A percentile compares a stretch with the other conserved stretches of the same genome.
These are phyloP conservation scores for Meiosimyza decipiens DNA, from an alignment of 2,888 invertebrate species.

Conservation along the genomic window DNA sequence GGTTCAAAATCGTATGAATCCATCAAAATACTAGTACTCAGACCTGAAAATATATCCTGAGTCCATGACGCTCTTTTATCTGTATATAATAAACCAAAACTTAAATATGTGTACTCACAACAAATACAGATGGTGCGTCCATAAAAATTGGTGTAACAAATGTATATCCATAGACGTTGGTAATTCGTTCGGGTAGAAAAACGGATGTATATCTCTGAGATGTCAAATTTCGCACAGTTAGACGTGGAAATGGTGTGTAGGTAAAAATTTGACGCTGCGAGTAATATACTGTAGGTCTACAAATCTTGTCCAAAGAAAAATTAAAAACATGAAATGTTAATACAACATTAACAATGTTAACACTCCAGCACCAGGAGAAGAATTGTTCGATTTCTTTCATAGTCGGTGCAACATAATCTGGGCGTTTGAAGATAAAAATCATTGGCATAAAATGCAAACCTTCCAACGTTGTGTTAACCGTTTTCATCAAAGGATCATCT, in stretches of 20 bases:
- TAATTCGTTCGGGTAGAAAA: background rate
- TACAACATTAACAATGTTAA: constrained; percentile 33
- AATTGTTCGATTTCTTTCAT: background rate
- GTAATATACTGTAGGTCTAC: too few species aligned
- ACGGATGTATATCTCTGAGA: background rate
- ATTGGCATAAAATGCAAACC: constrained; percentile 26
- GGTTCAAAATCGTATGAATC: too few species aligned
- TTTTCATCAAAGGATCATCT: constrained; percentile 20
- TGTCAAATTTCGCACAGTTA: constrained; percentile 19
- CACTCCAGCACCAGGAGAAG: constrained; percentile 31
- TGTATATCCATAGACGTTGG: too few species aligned
- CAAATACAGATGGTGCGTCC: constrained; percentile 35
- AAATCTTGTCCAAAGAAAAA: background rate
- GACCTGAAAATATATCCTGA: too few species aligned
- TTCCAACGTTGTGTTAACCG: constrained; percentile 3
- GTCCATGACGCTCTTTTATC: too few species aligned
- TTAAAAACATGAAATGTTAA: constrained; percentile 11
- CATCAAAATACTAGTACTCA: too few species aligned
- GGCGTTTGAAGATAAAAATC: constrained; percentile 24
- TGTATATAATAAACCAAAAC: background rate
- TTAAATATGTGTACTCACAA: constrained; percentile 30
- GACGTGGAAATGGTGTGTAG: constrained; percentile 30
- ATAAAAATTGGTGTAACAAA: constrained; percentile 34
- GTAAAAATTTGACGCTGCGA: constrained; percentile 25
- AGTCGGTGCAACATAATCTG: background rate